These are phyloP conservation scores for Acropora yongei DNA, from an alignment of 64 coral and sea anemone species.

Conservation along the genomic window DNA sequence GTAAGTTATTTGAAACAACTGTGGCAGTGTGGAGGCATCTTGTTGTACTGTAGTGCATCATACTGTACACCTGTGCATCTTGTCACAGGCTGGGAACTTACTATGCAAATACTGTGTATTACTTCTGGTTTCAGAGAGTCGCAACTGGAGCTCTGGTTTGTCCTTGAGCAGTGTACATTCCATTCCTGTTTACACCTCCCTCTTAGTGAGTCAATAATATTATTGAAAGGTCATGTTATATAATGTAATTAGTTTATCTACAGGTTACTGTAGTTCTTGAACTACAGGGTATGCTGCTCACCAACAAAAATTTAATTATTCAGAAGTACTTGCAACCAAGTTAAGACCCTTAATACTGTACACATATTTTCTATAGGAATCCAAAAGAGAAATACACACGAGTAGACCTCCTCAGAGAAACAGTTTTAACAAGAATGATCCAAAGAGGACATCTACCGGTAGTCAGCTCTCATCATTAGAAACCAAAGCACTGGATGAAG, in stretches of 20 bases:
- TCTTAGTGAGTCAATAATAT: neutral
- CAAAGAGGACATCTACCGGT: no score
- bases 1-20: no score
- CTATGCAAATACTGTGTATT: neutral
- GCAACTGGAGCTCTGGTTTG: conserved; percentile 70
- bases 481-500: neutral
- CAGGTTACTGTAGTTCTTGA: no score
- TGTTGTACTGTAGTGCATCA: no score
- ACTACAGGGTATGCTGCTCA: no score
- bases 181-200: conserved; percentile 19
- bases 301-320: no score
- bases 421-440: neutral
- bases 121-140: conserved; percentile 61
- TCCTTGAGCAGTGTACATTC: conserved; percentile 40
- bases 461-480: neutral
- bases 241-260: neutral
- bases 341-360: neutral
- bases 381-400: neutral
- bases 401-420: neutral
- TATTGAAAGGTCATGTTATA: neutral
- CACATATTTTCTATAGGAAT: neutral
- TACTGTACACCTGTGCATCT: no score
- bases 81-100: no score
- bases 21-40: no score
- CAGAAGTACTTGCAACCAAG: no score